Evolutionary conservation across 2,113 vertebrate species (phyloP).

Genomic region (human (Homo sapiens)): DNA sequence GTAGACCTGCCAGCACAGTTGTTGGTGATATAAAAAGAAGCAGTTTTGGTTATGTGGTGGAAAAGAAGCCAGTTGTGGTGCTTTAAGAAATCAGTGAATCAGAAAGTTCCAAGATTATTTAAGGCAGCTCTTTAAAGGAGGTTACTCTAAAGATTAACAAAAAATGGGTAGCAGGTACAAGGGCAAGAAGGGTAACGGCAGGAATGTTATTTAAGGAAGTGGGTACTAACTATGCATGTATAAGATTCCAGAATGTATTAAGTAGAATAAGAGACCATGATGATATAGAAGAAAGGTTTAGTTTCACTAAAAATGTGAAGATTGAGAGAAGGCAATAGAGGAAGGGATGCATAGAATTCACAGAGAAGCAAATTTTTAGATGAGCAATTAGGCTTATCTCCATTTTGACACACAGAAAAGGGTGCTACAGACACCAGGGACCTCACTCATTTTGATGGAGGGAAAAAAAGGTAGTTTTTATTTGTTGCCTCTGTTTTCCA

Average conservation of each 20-base stretch:
- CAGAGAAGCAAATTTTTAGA: neutral
- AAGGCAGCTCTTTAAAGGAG: neutral
- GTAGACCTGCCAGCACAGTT: neutral
- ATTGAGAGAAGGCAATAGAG: no score
- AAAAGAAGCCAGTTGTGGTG: neutral
- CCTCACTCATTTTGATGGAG: neutral
- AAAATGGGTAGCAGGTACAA: no score
- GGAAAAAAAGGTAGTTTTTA: neutral
- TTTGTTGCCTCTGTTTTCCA: neutral
- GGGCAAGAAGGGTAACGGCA: neutral
- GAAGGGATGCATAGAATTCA: accelerated
- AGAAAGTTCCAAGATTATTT: neutral
- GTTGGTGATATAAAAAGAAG: no score
- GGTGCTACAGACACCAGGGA: neutral
- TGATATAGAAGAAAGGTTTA: neutral
- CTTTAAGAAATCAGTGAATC: neutral
- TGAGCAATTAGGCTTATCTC: neutral
- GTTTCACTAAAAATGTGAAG: neutral
- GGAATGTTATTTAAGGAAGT: neutral
- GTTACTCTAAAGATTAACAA: neutral
- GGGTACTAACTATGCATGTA: no score
- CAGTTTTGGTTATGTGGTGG: neutral
- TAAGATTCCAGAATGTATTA: neutral
- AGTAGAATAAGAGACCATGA: neutral
- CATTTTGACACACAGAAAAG: neutral